phyloP scores from a whole-genome alignment of 2,113 vertebrate genomes.

The Myrmecophaga tridactyla region DNA sequence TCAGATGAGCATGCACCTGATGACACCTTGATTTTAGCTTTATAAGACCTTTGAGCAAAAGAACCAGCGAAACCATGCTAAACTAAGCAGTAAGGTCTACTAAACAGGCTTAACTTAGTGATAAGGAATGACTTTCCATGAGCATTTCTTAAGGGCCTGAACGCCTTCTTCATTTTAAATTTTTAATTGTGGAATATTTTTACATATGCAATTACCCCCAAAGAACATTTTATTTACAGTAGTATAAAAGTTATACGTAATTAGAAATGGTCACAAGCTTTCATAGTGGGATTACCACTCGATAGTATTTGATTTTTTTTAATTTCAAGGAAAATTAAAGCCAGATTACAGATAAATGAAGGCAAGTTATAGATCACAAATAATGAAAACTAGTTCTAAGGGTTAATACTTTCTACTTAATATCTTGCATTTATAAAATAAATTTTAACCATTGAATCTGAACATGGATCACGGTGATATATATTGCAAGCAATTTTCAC shows the following conservation, averaged over 20 bases:
- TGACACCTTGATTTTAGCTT: background rate
- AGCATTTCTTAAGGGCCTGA: background rate
- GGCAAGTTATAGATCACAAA: background rate
- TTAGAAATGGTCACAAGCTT: background rate
- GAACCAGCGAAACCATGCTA: background rate
- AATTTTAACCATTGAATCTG: background rate
- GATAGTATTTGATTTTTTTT: background rate
- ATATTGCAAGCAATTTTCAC: background rate
- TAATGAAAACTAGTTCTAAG: background rate
- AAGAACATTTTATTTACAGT: background rate
- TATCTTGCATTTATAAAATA: background rate
- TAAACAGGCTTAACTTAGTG: background rate
- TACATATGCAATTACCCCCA: background rate
- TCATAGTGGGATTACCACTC: background rate
- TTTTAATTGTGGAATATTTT: background rate
- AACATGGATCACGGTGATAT: background rate
- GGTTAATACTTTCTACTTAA: background rate
- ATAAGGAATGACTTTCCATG: background rate
- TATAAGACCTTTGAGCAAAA: background rate
- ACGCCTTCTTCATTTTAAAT: background rate
- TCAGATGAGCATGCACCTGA: background rate
- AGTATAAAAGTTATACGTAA: background rate
- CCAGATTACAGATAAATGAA: background rate
- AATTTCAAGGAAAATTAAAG: background rate
- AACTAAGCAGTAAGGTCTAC: background rate